Conservation (phyloP, 1,140 invertebrate species). For the Pogonus chalceus region DNA sequence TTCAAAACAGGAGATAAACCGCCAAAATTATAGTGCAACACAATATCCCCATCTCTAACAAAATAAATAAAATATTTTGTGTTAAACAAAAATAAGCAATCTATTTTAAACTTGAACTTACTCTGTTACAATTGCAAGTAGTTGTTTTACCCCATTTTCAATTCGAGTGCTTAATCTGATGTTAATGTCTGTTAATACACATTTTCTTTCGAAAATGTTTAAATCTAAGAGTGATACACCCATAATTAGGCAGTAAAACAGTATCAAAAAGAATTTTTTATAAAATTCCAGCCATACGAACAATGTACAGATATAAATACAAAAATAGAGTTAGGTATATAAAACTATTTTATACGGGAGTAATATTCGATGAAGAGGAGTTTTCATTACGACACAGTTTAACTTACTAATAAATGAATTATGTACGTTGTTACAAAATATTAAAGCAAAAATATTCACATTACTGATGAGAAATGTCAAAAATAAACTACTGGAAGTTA, state of each 20-base stretch:
- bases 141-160: constrained; percentile 33
- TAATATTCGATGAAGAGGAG: background rate
- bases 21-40: constrained; percentile 32
- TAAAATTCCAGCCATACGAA: background rate
- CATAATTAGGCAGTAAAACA: background rate
- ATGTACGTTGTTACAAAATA: background rate
- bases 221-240: background rate
- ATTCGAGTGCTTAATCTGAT: constrained; percentile 28
- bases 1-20: constrained; percentile 43
- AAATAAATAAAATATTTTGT: background rate
- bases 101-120: constrained; percentile 17
- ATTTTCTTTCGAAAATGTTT: constrained; percentile 31
- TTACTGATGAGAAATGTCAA: background rate
- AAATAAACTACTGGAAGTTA: background rate
- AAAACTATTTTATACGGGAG: background rate
- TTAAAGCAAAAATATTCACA: background rate
- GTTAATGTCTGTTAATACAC: constrained; percentile 29
- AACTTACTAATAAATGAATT: background rate
- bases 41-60: constrained; percentile 29
- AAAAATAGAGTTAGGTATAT: constrained; percentile 5
- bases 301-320: background rate
- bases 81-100: background rate
- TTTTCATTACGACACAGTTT: background rate
- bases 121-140: constrained; percentile 31
- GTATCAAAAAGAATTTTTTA: background rate